A percentile compares a stretch with the other conserved stretches of the same genome.
Conservation (phyloP, 2,797 vertebrate genomes). For the Tympanoctomys barrerae region DNA sequence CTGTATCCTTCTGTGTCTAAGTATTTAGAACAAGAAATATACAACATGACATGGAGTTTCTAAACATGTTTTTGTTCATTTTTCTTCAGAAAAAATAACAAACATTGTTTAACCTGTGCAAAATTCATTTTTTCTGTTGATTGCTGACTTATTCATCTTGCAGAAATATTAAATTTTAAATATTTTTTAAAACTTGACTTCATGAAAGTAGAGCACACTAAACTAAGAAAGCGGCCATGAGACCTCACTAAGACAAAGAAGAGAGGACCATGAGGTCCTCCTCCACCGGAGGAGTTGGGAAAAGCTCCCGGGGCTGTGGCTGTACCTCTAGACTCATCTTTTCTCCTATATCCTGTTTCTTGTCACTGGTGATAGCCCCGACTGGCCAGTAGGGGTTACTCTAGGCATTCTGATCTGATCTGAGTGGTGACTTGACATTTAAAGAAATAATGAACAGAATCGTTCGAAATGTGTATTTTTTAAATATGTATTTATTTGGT, state of each 20-base stretch:
- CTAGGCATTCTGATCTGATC: conserved; percentile 28
- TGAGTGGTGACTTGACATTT: neutral
- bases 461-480: neutral
- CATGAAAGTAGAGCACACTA: neutral
- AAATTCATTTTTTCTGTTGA: conserved; percentile 17
- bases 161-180: neutral
- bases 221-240: neutral
- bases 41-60: neutral
- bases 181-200: neutral
- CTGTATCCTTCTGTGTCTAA: neutral
- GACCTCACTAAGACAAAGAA: neutral
- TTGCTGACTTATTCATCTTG: conserved; percentile 31
- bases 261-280: no score
- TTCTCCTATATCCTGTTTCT: neutral
- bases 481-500: no score
- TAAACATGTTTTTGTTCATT: conserved; percentile 19
- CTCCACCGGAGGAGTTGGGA: neutral
- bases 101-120: conserved; percentile 17
- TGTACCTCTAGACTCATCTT: neutral
- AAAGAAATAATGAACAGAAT: neutral
- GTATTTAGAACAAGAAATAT: neutral
- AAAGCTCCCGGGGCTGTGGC: neutral
- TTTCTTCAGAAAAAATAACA: neutral
- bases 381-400: conserved; percentile 62
- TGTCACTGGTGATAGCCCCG: neutral